These are phyloP conservation scores for Theonella swinhoei DNA, from an alignment of 37 sponge, comb jelly and placozoan species.

Conservation along the genomic window DNA sequence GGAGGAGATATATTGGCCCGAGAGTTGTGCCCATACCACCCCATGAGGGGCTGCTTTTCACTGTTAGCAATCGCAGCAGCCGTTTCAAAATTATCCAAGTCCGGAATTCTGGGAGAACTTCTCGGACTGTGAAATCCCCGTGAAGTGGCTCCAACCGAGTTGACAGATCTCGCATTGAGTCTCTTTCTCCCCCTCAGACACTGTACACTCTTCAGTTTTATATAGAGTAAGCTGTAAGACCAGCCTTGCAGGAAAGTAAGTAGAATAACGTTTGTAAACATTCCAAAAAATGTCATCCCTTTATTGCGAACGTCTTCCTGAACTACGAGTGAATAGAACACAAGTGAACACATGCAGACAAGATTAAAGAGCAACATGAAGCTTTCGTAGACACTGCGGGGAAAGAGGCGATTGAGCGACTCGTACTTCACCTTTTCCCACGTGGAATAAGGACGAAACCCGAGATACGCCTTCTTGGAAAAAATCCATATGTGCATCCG, in stretches of 20 bases:
- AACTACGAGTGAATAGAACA: constrained; percentile 67
- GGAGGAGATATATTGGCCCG: constrained; percentile 5
- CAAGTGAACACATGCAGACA: constrained; percentile 47
- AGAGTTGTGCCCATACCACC: constrained; percentile 56
- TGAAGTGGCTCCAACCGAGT: neutral
- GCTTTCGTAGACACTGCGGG: constrained; percentile 33
- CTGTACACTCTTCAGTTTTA: neutral
- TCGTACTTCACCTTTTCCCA: constrained; percentile 29
- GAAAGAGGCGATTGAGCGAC: constrained; percentile 18
- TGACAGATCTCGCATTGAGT: neutral
- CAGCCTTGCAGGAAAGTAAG: constrained; percentile 53
- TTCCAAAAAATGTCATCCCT: constrained; percentile 82
- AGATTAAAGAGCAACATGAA: constrained; percentile 43
- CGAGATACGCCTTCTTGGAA: constrained; percentile 19
- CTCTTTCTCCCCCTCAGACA: neutral
- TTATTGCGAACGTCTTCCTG: constrained; percentile 71
- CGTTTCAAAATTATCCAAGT: neutral
- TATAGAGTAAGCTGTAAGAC: constrained; percentile 10
- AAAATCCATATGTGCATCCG: constrained; percentile 26
- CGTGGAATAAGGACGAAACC: constrained; percentile 6
- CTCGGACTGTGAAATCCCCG: neutral
- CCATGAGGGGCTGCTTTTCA: constrained; percentile 44
- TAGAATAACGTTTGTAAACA: constrained; percentile 48
- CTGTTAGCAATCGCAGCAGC: neutral
- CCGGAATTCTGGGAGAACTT: neutral